Conservation (phyloP, 2,888 invertebrate species). For the Colletes collaris region DNA sequence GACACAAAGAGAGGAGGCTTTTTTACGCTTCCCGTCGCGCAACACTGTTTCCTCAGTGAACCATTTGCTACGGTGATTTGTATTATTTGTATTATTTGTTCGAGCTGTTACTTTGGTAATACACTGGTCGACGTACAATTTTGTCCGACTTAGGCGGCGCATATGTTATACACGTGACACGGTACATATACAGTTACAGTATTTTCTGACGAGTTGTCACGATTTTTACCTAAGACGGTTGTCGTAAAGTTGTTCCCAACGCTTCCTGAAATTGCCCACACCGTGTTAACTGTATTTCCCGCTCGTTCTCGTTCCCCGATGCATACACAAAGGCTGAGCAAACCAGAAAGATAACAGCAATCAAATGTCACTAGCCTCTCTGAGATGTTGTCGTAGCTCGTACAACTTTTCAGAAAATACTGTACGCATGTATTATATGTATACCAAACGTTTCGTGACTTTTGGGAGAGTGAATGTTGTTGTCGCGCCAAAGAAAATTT, state of each 20-base stretch:
- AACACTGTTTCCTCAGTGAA: slow-evolving; percentile 47
- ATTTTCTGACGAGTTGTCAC: too few species aligned
- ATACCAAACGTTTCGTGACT: slow-evolving; percentile 24
- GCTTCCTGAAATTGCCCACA: too few species aligned
- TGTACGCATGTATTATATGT: background rate
- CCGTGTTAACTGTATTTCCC: too few species aligned
- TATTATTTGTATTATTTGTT: slow-evolving; percentile 35
- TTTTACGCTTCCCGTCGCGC: slow-evolving; percentile 17
- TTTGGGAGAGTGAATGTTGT: slow-evolving; percentile 10
- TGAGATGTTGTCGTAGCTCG: too few species aligned
- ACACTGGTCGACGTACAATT: slow-evolving; percentile 32
- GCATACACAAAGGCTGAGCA: too few species aligned
- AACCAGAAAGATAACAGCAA: too few species aligned
- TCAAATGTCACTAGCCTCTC: too few species aligned
- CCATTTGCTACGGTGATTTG: slow-evolving; percentile 33
- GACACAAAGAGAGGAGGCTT: slow-evolving; percentile 1
- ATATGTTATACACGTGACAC: slow-evolving; percentile 24
- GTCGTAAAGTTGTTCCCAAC: too few species aligned
- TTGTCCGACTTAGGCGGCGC: slow-evolving; percentile 43
- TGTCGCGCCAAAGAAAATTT: slow-evolving; percentile 34
- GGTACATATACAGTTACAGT: slow-evolving; percentile 18
- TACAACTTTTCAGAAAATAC: too few species aligned
- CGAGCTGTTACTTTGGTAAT: slow-evolving; percentile 16
- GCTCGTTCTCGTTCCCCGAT: too few species aligned
- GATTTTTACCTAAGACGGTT: too few species aligned